A percentile compares a stretch with the other conserved stretches of the same genome.
Conservation (phyloP, 2,888 invertebrate species). For the Chironomus riparius region DNA sequence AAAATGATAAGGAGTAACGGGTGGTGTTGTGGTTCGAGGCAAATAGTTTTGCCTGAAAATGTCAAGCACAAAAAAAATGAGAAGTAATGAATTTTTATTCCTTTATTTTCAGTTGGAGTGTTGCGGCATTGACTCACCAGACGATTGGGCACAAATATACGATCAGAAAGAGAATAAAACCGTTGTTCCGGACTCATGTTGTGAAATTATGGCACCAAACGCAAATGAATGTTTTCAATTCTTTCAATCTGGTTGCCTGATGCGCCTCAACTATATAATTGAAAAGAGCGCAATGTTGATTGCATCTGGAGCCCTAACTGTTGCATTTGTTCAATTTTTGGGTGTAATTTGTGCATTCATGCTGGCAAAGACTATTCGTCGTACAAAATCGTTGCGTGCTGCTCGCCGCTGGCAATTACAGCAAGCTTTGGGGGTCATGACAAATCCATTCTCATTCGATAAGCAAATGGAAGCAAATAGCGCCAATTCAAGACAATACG, state of each 20-base stretch:
- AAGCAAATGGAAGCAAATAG: background rate
- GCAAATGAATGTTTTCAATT: slow-evolving; percentile 34
- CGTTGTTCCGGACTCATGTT: slow-evolving; percentile 51
- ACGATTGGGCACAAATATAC: slow-evolving; percentile 49
- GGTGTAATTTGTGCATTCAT: slow-evolving; percentile 85
- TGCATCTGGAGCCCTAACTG: slow-evolving; percentile 67
- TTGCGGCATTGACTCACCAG: slow-evolving; percentile 54
- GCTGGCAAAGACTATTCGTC: slow-evolving; percentile 74
- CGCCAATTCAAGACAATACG: slow-evolving; percentile 34
- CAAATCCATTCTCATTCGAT: slow-evolving; percentile 20
- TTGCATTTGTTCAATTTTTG: slow-evolving; percentile 73
- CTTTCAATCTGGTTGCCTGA: slow-evolving; percentile 49
- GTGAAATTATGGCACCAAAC: slow-evolving; percentile 34
- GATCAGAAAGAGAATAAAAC: slow-evolving; percentile 28
- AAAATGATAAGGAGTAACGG: too few relatives aligned
- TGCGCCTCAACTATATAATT: slow-evolving; percentile 51
- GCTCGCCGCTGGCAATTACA: slow-evolving; percentile 57
- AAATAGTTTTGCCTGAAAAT: too few relatives aligned
- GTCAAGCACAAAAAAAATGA: too few relatives aligned
- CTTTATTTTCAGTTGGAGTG: slow-evolving; percentile 51
- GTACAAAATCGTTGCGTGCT: slow-evolving; percentile 63
- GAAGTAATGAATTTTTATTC: background rate
- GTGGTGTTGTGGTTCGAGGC: too few relatives aligned
- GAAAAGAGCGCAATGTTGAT: slow-evolving; percentile 61
- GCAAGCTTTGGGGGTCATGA: slow-evolving; percentile 39